phyloP scores from a whole-genome alignment of 2,888 invertebrate genomes.

The Pristionchus exspectatus region DNA sequence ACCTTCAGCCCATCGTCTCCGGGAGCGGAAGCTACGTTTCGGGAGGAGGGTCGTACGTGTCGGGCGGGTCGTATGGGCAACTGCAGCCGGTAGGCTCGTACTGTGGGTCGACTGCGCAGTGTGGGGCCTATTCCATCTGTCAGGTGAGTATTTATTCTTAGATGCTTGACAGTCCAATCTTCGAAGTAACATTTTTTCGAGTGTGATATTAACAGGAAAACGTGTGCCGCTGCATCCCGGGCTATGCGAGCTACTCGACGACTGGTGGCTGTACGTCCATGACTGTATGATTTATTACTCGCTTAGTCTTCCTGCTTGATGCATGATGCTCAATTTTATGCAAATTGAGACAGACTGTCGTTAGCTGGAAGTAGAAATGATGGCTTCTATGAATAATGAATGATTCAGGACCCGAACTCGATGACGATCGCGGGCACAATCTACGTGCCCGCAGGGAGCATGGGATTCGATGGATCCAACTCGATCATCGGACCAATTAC shows the following conservation, averaged over 20 bases:
- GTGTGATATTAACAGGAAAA: slow-evolving; percentile 32
- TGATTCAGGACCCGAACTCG: slow-evolving; percentile 15
- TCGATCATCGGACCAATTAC: slow-evolving; percentile 23
- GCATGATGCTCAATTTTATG: no score
- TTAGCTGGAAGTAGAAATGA: no score
- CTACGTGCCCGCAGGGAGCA: background rate
- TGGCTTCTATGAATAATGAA: no score
- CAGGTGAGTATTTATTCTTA: background rate
- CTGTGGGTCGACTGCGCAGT: slow-evolving; percentile 46
- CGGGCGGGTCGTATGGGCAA: background rate
- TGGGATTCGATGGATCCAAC: slow-evolving; percentile 42
- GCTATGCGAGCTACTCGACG: slow-evolving; percentile 46
- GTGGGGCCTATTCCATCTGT: slow-evolving; percentile 43
- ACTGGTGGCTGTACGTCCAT: slow-evolving; percentile 28
- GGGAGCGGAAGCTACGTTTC: background rate
- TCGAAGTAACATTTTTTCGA: no score
- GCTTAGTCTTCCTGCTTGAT: no score
- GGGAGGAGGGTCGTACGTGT: background rate
- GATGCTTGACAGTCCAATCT: no score
- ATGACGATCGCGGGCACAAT: slow-evolving; percentile 2
- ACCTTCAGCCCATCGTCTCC: background rate
- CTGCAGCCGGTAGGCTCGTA: slow-evolving; percentile 12
- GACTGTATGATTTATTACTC: background rate
- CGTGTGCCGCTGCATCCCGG: slow-evolving; percentile 44
- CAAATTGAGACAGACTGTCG: no score